Conservation (phyloP, 2,888 invertebrate species). For the Entomobrya proxima region DNA sequence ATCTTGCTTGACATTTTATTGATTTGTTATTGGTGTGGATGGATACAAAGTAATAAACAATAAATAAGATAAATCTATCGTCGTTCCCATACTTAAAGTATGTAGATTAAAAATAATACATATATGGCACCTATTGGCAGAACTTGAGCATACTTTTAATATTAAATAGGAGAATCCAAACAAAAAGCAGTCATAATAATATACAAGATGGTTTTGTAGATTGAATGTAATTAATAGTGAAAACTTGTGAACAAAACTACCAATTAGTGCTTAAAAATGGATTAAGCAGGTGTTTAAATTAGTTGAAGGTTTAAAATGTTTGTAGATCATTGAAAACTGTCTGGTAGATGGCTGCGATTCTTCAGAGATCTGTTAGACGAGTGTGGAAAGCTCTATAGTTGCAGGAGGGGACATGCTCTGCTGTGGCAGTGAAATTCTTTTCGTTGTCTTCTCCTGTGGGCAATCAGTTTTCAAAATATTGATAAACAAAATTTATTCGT, state of each 20-base stretch:
- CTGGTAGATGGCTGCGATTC: background rate
- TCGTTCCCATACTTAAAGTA: background rate
- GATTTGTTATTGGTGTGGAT: slow-evolving; percentile 1
- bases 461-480: slow-evolving; percentile 15
- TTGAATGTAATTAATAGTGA: background rate
- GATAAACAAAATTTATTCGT: background rate
- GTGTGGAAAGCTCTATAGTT: slow-evolving; percentile 75
- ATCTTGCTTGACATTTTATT: slow-evolving; percentile 9
- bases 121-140: slow-evolving; percentile 61
- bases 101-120: slow-evolving; percentile 31
- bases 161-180: background rate
- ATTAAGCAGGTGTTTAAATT: too few species aligned
- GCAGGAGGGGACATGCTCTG: slow-evolving; percentile 72
- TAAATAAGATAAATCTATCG: background rate
- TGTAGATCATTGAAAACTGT: background rate
- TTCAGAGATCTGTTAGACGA: slow-evolving; percentile 70
- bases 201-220: background rate
- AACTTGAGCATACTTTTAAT: slow-evolving; percentile 50
- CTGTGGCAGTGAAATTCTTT: slow-evolving; percentile 70
- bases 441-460: slow-evolving; percentile 73
- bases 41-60: background rate
- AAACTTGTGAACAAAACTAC: too few species aligned
- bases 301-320: too few species aligned
- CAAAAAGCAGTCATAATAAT: background rate
- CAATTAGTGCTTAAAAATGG: too few species aligned